A percentile compares a stretch with the other conserved stretches of the same genome.
These are phyloP conservation scores for Petroica traversi DNA, from an alignment of 2,113 vertebrate genomes.

Conservation along the genomic window DNA sequence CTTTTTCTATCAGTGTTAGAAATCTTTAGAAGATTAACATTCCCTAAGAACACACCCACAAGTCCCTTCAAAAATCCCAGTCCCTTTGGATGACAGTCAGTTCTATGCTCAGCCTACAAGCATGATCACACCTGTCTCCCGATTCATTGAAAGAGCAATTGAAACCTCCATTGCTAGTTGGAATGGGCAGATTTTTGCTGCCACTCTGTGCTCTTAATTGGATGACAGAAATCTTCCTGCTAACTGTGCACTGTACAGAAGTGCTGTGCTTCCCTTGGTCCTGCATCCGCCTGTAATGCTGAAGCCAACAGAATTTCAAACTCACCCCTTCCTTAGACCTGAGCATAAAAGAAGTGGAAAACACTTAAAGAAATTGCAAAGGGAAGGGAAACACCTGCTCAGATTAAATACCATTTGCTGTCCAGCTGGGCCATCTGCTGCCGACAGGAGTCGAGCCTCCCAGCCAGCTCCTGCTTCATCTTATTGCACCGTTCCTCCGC, in stretches of 20 bases:
- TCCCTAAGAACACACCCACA: neutral
- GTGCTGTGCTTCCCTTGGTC: neutral
- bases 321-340: neutral
- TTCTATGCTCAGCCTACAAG: neutral
- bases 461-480: slow-evolving; percentile 82
- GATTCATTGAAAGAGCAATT: neutral
- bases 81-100: neutral
- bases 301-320: neutral
- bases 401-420: slow-evolving; percentile 77
- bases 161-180: neutral
- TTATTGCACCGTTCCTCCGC: slow-evolving; percentile 81
- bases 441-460: slow-evolving; percentile 75
- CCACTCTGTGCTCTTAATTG: neutral
- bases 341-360: neutral
- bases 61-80: neutral
- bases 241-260: neutral
- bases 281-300: neutral
- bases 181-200: neutral
- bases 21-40: neutral
- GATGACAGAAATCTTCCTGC: neutral
- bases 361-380: neutral
- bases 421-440: slow-evolving; percentile 87
- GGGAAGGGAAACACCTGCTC: neutral
- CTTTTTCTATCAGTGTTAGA: neutral
- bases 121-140: neutral